Conservation (phyloP, 2,888 invertebrate species). For the Melanchra persicariae region DNA sequence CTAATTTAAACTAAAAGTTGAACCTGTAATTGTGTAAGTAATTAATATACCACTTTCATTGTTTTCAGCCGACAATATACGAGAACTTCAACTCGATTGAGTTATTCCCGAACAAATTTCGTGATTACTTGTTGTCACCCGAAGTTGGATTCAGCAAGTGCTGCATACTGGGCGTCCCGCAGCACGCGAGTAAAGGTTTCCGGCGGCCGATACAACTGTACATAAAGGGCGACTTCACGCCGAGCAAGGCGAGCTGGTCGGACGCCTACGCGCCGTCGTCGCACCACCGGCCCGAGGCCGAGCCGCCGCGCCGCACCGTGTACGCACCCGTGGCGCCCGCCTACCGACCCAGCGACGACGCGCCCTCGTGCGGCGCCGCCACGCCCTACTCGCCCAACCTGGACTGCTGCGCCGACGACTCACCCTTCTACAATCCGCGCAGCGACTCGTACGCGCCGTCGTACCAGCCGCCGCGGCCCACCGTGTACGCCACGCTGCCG, state of each 20-base stretch:
- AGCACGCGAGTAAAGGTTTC: slow-evolving; percentile 97
- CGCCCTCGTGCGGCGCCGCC: slow-evolving; percentile 89
- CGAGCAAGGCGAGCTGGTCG: slow-evolving; percentile 92
- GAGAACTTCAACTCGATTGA: slow-evolving; percentile 96
- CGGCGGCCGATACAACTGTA: slow-evolving; percentile 95
- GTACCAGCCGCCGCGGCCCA: slow-evolving; percentile 87
- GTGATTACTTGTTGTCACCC: slow-evolving; percentile 96
- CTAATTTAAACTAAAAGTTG: background rate
- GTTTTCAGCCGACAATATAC: slow-evolving; percentile 95
- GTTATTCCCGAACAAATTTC: slow-evolving; percentile 97
- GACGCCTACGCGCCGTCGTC: slow-evolving; percentile 92
- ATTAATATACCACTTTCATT: slow-evolving; percentile 32
- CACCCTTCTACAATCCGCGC: slow-evolving; percentile 89
- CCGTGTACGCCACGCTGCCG: slow-evolving; percentile 88
- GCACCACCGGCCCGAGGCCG: slow-evolving; percentile 90
- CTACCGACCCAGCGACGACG: slow-evolving; percentile 88
- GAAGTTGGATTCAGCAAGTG: slow-evolving; percentile 98
- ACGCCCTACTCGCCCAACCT: slow-evolving; percentile 89
- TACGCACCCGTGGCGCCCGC: slow-evolving; percentile 88
- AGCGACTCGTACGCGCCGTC: slow-evolving; percentile 89
- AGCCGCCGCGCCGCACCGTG: slow-evolving; percentile 89
- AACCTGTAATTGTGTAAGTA: background rate
- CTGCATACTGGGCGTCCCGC: slow-evolving; percentile 95
- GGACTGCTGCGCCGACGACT: slow-evolving; percentile 86
- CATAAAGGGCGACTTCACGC: slow-evolving; percentile 92